Evolutionary conservation across 2,113 vertebrate genomes (phyloP), one percentile per base, ranked within the genome.

Genomic region (Nothocercus nigrocapillus): DNA sequence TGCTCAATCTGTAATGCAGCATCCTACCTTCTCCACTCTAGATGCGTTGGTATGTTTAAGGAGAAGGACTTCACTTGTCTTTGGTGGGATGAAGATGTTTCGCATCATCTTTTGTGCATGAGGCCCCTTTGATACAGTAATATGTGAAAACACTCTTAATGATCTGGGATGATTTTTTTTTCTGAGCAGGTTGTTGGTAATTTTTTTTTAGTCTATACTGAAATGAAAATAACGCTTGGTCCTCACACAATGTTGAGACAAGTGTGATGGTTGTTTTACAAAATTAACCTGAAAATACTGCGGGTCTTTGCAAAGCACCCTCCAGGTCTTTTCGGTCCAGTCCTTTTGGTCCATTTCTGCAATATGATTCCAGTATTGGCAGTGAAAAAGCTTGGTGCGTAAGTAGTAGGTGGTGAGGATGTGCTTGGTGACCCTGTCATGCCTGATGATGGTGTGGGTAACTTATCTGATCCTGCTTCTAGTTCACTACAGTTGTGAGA

Each of bases 1-100:
- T 88, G 56, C 38, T 81, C 81, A 79, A 66, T 68, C 77, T 84
- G 24, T 78, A 89, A 86, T 64, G 54, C 30, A 58, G 17, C 73
- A 82, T 69, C 64, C 61, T 75, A 27, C 11, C 82, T 61, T 54
- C 88, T 75, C 42, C 24, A 74, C 28, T 90, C 69, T 36, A 38
- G 81, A 78, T 34, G 72, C 32, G 17, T 62, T 36, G 70, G 54
- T 80, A 32, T 25, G 10, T 77, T 88, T 58, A 88, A 61, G 79
- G 34, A 63, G n/a, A 87, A 85, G 51, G 54, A 25, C 68, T 86
- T 77, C 6, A 32, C 88, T 90, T 75, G 45, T 88, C 69, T 93
- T 83, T 34, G 30, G 24, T 72, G 45, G 27, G 27, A 45, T 84
- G 64, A 63, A 86, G 54, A 30, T 8, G 5, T 77, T 88, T 27